phyloP scores from a whole-genome alignment of 2,888 invertebrate genomes.

The Slavum lentiscoides region DNA sequence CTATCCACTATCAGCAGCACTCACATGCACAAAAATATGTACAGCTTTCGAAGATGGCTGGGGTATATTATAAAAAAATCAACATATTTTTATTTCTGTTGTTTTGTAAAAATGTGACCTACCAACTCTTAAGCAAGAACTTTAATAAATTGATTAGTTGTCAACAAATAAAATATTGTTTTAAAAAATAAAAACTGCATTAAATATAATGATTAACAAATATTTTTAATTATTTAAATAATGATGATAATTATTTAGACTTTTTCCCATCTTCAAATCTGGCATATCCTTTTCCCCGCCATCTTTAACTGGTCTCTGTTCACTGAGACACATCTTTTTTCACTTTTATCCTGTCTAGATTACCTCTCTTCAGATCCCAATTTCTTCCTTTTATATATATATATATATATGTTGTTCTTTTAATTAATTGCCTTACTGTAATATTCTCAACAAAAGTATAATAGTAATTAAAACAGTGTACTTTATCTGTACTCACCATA shows the following conservation, averaged over 20 bases:
- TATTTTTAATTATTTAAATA: neutral
- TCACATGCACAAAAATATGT: conserved; percentile 94
- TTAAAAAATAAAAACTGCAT: neutral
- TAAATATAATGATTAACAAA: neutral
- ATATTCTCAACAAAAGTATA: too few relatives aligned
- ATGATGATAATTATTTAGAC: neutral
- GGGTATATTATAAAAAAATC: conserved; percentile 67
- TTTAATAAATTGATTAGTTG: neutral
- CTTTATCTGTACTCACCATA: neutral
- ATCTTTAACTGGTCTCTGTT: too few relatives aligned
- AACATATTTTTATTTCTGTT: neutral
- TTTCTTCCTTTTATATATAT: too few relatives aligned
- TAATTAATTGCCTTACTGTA: too few relatives aligned
- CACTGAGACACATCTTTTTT: too few relatives aligned
- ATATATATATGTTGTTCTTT: too few relatives aligned
- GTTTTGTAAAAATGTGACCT: conserved; percentile 3
- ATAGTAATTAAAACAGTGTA: neutral
- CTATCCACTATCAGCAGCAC: conserved; percentile 94
- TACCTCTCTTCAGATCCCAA: too few relatives aligned
- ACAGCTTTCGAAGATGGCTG: conserved; percentile 93
- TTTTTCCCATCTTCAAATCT: too few relatives aligned
- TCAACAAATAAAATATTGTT: neutral
- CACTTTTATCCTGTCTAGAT: too few relatives aligned
- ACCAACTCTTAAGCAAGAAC: neutral
- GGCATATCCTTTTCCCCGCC: too few relatives aligned